Conservation (phyloP, 2,888 invertebrate genomes). For the Sinopyrophorus schimmeli region DNA sequence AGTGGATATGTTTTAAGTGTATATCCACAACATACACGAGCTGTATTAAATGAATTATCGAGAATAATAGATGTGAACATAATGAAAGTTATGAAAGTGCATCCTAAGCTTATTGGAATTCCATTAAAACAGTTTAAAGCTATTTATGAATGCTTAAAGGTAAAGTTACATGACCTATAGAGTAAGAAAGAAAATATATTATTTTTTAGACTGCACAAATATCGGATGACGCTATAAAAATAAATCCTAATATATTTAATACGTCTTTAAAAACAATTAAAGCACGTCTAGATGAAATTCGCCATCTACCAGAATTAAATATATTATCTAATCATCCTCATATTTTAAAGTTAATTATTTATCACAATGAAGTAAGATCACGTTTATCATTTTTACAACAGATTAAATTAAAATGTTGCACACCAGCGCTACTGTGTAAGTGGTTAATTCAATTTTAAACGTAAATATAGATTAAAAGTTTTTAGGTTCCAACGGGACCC, state of each 20-base stretch:
- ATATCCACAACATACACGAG: slow-evolving; percentile 62
- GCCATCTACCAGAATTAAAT: slow-evolving; percentile 63
- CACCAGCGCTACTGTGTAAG: slow-evolving; percentile 56
- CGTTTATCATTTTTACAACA: slow-evolving; percentile 59
- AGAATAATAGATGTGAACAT: slow-evolving; percentile 62
- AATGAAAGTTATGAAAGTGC: slow-evolving; percentile 57
- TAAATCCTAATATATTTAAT: slow-evolving; percentile 62
- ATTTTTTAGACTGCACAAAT: slow-evolving; percentile 60
- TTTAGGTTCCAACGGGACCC: slow-evolving; percentile 37
- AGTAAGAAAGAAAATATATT: too few relatives aligned
- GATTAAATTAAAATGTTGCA: slow-evolving; percentile 57
- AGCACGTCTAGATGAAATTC: slow-evolving; percentile 61
- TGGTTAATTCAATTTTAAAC: slow-evolving; percentile 6
- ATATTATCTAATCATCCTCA: slow-evolving; percentile 64
- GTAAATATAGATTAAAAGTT: neutral
- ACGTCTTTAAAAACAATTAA: slow-evolving; percentile 63
- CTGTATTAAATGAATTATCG: slow-evolving; percentile 60
- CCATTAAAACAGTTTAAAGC: slow-evolving; percentile 60
- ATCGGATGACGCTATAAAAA: slow-evolving; percentile 58
- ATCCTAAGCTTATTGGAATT: slow-evolving; percentile 68
- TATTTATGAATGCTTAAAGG: slow-evolving; percentile 60
- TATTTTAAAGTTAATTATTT: slow-evolving; percentile 58
- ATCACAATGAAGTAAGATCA: slow-evolving; percentile 56
- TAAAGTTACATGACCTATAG: too few relatives aligned
- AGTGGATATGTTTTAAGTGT: slow-evolving; percentile 64